These are phyloP conservation scores for Myripristis jacobus DNA, from an alignment of 2,797 vertebrate genomes.

Conservation along the genomic window DNA sequence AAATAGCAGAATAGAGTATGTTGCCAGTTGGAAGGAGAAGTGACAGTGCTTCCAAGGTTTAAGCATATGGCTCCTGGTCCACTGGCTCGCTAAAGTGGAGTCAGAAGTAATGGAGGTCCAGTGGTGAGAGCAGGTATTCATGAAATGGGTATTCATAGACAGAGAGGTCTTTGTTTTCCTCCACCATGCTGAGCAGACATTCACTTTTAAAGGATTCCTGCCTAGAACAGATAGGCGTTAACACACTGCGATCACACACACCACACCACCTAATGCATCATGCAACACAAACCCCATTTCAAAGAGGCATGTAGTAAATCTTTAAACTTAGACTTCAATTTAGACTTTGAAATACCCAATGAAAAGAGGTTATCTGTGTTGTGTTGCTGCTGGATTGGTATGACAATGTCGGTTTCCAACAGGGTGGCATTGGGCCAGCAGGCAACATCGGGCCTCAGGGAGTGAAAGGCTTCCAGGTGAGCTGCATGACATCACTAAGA, in stretches of 20 bases:
- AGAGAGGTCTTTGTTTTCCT: slow-evolving; percentile 60
- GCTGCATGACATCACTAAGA: slow-evolving; percentile 43
- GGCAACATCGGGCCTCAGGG: slow-evolving; percentile 88
- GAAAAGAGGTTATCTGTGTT: neutral
- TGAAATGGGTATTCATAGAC: slow-evolving; percentile 45
- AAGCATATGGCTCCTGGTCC: slow-evolving; percentile 18
- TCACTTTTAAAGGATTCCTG: slow-evolving; percentile 13
- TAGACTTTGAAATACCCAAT: too few relatives aligned
- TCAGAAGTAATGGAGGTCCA: slow-evolving; percentile 13
- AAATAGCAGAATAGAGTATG: slow-evolving; percentile 11
- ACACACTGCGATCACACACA: slow-evolving; percentile 13
- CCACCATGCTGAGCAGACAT: neutral
- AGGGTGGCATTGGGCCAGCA: slow-evolving; percentile 90
- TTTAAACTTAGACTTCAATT: neutral
- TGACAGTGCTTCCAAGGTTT: slow-evolving; percentile 23
- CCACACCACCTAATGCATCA: slow-evolving; percentile 41
- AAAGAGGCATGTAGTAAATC: neutral
- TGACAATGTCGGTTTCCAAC: slow-evolving; percentile 60
- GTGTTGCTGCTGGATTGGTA: slow-evolving; percentile 8
- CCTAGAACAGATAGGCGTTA: slow-evolving; percentile 21
- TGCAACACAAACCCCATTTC: slow-evolving; percentile 4
- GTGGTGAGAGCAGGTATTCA: slow-evolving; percentile 53
- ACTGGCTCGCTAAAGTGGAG: slow-evolving; percentile 19
- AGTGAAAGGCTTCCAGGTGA: slow-evolving; percentile 94
- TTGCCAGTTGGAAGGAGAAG: neutral